Evolutionary conservation across 1,140 invertebrate species (phyloP), one percentile per base, ranked within the genome.

Genomic region (Drosophila nigromelanica): DNA sequence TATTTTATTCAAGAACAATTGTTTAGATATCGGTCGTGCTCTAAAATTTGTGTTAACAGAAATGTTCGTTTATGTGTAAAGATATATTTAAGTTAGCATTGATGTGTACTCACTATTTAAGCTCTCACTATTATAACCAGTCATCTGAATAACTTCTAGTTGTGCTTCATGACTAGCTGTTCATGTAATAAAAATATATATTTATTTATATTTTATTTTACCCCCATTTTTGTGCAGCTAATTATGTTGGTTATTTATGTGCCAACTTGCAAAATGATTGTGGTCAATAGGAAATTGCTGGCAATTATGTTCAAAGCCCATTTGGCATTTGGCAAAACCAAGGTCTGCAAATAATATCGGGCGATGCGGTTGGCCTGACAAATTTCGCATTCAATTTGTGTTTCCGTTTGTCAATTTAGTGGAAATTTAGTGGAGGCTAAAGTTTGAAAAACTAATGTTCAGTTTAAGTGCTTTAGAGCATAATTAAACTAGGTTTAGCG

Each of bases 281-380:
- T 63, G 51, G 37, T 24, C 37, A 21, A 59, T 56, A 10, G 55
- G 6, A 55, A 70, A 64, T 64, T 12, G 21, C 18, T 14, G 43
- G 60, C 43, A 71, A 71, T 64, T 71, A 71, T 24, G 35, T 8
- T 10, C 15, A 18, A 21, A 14, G 4, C 12, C 43, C 35, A 45
- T 58, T 56, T 33, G 1, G 55, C 55, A 11, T 6, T 27, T 27
- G 27, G 27, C 5, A 33, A 45, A 58, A 15, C 43, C 12, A 24
- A 45, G 27, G 61, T n/a, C 60, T 55, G 51, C 60, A 50, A 64
- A 55, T 69, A 35, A 63, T 70, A 54, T 70, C 12, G 24, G 15
- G 24, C 21, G 39, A 40, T 40, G 39, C 39, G 39, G 12, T 40
- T 40, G 5, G 12, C 39, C 47, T 14, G 47, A 35, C 30, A 60